phyloP scores from a whole-genome alignment of 2,888 invertebrate genomes.

The Serrognathus titanus region DNA sequence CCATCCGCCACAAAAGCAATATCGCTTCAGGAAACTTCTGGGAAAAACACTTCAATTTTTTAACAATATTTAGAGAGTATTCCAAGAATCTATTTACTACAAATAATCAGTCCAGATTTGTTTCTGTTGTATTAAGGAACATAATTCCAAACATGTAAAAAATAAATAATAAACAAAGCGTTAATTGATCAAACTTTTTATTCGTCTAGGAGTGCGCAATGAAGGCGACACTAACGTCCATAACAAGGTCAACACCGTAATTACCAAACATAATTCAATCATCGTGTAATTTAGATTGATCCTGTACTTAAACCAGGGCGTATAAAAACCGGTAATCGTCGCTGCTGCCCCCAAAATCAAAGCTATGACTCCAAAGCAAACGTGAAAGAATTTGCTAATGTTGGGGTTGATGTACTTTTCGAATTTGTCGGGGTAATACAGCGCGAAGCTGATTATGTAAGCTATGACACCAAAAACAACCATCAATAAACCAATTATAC shows the following conservation, averaged over 20 bases:
- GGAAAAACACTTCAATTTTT: no score
- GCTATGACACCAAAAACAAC: constrained; percentile 33
- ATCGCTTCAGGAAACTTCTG: no score
- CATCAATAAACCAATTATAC: constrained; percentile 38
- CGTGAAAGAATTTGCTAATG: constrained; percentile 27
- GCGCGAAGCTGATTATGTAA: constrained; percentile 36
- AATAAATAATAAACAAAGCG: neutral
- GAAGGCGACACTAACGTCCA: constrained; percentile 9
- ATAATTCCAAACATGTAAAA: no score
- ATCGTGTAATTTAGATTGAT: neutral
- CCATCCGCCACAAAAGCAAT: no score
- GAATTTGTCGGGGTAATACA: constrained; percentile 37
- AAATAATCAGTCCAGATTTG: no score
- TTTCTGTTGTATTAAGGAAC: no score
- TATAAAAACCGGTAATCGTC: constrained; percentile 26
- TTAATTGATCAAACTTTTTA: constrained; percentile 11
- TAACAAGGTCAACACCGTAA: constrained; percentile 10
- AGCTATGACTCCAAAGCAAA: constrained; percentile 22
- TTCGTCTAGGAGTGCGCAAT: constrained; percentile 11
- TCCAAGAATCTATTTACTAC: no score
- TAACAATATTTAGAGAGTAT: no score
- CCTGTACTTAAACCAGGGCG: constrained; percentile 25
- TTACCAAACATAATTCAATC: constrained; percentile 14
- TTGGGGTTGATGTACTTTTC: constrained; percentile 25
- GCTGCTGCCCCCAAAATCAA: constrained; percentile 22